Evolutionary conservation across 2,797 vertebrate species (phyloP), one percentile per base, ranked within the genome.

Genomic region (Dendrocincla tyrannina): DNA sequence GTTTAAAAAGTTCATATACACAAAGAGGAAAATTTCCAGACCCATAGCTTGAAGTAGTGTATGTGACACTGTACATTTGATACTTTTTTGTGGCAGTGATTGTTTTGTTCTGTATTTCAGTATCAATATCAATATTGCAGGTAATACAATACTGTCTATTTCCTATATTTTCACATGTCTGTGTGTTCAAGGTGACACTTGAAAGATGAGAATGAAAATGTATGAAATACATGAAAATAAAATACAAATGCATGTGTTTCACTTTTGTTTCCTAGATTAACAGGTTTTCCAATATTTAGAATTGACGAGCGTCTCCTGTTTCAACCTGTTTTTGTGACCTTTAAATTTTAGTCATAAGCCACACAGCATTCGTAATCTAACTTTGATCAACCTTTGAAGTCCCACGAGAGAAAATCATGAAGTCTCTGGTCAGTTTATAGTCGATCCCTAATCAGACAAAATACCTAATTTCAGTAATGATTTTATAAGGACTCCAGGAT

Each of bases 391-490:
- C 35, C 35, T 76, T 73, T 1, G 2, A 62, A 75, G n/a, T 63
- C 88, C 55, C 88, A 52, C 3, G 39, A 86, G 85, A 10, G 47
- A 81, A 55, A 93, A 80, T 73, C 85, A 89, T 46, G 88, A 93
- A 91, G 85, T 46, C 62, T 89, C 64, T 88, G 73, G 78, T 89
- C 81, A 78, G 60, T 94, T 92, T 85, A 37, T 49, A 89, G 93
- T 88, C 15, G 2, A 92, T 72, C 81, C 58, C 70, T 83, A 92
- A 83, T 88, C 75, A 62, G 75, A 88, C 52, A 85, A 92, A 92
- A 93, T 24, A 59, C 58, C 53, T 89, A 88, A 95, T 88, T 95
- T 94, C 94, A 88, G 83, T 86, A 94, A 93, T 59, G 83, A 91
- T 87, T 94, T 87, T 87, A 67, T 89, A 85, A 85, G 64, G 56